Percentiles rank a stretch among this genome's conserved stretches.
These are phyloP conservation scores for Parnassius mnemosyne DNA, from an alignment of 2,888 invertebrate genomes.

Conservation along the genomic window DNA sequence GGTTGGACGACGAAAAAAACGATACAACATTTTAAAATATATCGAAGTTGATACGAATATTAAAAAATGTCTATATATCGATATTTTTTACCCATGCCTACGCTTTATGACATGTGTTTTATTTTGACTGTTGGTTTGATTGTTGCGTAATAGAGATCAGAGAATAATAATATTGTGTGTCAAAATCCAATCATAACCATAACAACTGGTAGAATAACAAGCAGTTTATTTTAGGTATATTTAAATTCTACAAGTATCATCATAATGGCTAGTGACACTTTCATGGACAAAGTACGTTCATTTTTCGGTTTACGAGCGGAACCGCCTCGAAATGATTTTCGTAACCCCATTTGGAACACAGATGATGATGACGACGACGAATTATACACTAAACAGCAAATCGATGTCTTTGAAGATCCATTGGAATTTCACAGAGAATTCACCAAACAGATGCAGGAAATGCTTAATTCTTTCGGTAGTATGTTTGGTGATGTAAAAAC, in stretches of 20 bases:
- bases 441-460: constrained; percentile 61
- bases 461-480: constrained; percentile 59
- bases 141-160: constrained; percentile 25
- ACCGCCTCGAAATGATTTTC: constrained; percentile 67
- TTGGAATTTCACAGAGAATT: constrained; percentile 56
- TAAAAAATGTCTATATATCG: too few species aligned
- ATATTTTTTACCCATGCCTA: too few species aligned
- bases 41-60: too few species aligned
- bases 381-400: constrained; percentile 56
- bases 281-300: constrained; percentile 59
- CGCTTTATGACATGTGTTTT: too few species aligned
- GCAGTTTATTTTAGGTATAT: neutral
- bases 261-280: constrained; percentile 38
- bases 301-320: constrained; percentile 60
- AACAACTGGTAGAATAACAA: too few species aligned
- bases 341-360: constrained; percentile 73
- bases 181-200: too few species aligned
- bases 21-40: too few species aligned
- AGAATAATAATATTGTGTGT: too few species aligned
- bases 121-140: constrained; percentile 9
- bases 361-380: constrained; percentile 72
- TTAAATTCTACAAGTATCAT: constrained; percentile 24
- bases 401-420: constrained; percentile 41
- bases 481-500: constrained; percentile 62
- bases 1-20: too few species aligned